Percentiles rank a stretch among this genome's conserved stretches.
These are phyloP conservation scores for Mechanitis messenoides DNA, from an alignment of 2,888 invertebrate species.

Conservation along the genomic window DNA sequence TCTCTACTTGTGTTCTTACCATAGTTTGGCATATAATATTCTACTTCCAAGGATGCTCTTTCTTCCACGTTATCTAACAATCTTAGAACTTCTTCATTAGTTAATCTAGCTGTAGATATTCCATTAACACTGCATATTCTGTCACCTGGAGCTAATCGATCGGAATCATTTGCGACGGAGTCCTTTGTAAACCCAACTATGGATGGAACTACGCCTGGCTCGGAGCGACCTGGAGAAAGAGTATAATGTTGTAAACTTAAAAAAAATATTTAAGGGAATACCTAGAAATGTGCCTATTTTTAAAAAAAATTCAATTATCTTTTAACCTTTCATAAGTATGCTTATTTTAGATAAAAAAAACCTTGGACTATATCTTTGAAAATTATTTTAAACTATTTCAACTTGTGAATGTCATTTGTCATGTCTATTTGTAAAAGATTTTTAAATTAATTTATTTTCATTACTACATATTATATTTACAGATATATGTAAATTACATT, in stretches of 20 bases:
- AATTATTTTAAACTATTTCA: too few relatives aligned
- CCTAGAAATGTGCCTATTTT: too few relatives aligned
- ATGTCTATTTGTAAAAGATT: too few relatives aligned
- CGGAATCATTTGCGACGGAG: conserved; percentile 83
- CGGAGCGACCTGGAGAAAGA: conserved; percentile 78
- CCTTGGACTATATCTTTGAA: too few relatives aligned
- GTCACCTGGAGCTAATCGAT: conserved; percentile 87
- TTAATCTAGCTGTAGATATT: conserved; percentile 83
- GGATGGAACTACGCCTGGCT: conserved; percentile 80
- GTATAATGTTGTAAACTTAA: background rate
- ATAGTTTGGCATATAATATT: conserved; percentile 88
- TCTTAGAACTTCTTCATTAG: conserved; percentile 86
- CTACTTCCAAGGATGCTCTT: conserved; percentile 86
- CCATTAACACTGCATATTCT: conserved; percentile 89
- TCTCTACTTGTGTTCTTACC: conserved; percentile 71
- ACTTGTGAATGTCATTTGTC: too few relatives aligned
- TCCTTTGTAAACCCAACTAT: conserved; percentile 83
- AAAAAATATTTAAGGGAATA: too few relatives aligned
- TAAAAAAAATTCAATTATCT: too few relatives aligned
- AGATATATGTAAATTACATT: too few relatives aligned
- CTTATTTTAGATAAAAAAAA: too few relatives aligned
- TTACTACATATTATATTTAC: too few relatives aligned
- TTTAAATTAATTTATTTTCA: too few relatives aligned
- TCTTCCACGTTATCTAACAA: conserved; percentile 84
- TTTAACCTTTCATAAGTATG: too few relatives aligned